Base-by-base conservation (phyloP, 2,888 invertebrate genomes). In the Drosophila niveifrons region DNA sequence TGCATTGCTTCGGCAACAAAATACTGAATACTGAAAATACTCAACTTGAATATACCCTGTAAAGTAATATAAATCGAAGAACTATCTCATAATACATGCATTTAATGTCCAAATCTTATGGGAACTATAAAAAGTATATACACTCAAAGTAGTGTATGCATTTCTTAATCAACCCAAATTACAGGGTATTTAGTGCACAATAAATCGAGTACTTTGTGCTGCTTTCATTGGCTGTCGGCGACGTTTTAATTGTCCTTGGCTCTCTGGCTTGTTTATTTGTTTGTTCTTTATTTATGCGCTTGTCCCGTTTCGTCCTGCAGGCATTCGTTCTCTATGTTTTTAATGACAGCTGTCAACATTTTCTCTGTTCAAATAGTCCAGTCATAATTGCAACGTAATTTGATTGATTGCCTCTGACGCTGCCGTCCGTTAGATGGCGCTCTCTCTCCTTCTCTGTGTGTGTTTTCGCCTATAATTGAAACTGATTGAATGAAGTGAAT, bases 261-360 rank as follows among this genome's bases (percentile, higher is more conserved):
- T 46, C 10, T 36, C 34, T 66, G 11, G 44, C 23, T 56, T 61
- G 74, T 28, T 69, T 62, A 36, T 59, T 64, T 67, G 43, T 55
- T 55, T 56, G 50, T n/a, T 11, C 29, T 39, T 51, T 43, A 23
- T 48, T 50, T 47, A 39, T 31, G 15, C 15, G 18, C 15, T 53
- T 10, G 44, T 46, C 36, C 64, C 55, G 43, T 46, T 48, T 48
- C 15, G 13, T 62, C 36, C 66, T 66, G 66, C 15, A 11, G 53
- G 29, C 50, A 75, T 34, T 2, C 50, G 69, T 34, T 2, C 17
- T 17, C 10, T n/a, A 34, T 15, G 23, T 61, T 87, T 75, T 75
- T 66, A 72, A 69, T 59, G 88, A 66, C 72, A 85, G 67, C 78
- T 84, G 78, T 63, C 72, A 64, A 64, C 66, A 68, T 29, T 62